phyloP scores from a whole-genome alignment of 2,797 vertebrate species.

The Chelonia mydas region DNA sequence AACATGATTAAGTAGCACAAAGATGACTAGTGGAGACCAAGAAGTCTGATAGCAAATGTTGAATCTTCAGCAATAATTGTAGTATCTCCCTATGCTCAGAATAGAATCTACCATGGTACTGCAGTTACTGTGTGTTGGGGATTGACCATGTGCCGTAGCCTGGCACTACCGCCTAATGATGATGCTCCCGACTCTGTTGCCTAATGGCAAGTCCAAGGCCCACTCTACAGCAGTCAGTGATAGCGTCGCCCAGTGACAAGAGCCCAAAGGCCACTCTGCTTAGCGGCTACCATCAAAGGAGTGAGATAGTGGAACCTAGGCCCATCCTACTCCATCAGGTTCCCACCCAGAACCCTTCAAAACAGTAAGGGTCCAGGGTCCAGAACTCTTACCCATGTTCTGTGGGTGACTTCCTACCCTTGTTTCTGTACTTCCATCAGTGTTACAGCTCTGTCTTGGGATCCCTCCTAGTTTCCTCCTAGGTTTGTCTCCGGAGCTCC shows the following conservation, averaged over 20 bases:
- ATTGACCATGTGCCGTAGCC: background rate
- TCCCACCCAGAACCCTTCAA: background rate
- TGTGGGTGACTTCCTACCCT: background rate
- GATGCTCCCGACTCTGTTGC: background rate
- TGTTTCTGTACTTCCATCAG: background rate
- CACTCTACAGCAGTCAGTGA: background rate
- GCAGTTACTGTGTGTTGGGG: slow-evolving; percentile 38
- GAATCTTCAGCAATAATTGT: slow-evolving; percentile 69
- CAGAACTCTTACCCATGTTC: background rate
- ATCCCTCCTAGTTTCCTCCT: background rate
- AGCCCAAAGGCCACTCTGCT: background rate
- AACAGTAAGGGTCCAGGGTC: background rate
- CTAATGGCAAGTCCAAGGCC: background rate
- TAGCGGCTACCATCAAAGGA: background rate
- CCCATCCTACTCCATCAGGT: background rate
- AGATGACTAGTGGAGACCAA: slow-evolving; percentile 15
- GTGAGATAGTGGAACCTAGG: background rate
- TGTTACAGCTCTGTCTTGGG: background rate
- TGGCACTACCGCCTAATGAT: background rate
- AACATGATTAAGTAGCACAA: slow-evolving; percentile 19
- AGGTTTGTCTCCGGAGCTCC: background rate
- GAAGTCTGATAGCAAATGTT: slow-evolving; percentile 58
- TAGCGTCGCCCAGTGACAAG: background rate
- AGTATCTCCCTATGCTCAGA: slow-evolving; percentile 35
- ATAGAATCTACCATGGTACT: slow-evolving; percentile 46